Base-by-base conservation (phyloP, 2,797 vertebrate species). In the Argyrosomus regius region DNA sequence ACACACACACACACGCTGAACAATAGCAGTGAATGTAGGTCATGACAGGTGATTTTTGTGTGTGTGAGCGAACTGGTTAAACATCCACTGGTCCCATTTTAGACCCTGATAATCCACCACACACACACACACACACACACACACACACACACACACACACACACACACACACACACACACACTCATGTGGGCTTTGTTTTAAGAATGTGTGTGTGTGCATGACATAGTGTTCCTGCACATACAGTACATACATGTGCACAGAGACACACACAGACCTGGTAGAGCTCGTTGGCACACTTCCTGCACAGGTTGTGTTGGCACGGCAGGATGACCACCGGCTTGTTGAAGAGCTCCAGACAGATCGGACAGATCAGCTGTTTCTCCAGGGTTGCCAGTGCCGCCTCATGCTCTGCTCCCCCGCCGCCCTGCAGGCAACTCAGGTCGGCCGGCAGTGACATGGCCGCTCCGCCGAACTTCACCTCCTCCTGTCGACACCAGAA, bases 301-400 rank as follows among this genome's bases (percentile, higher is more conserved):
- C 95, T 93, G 80, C 96, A 96, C 31, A 99, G 96, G 89, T 99
- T 99, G 90, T 99, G 98, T 86, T 99, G 97, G 49, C 98, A 99
- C 13, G 98, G 98, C 80, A 99, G 95, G 88, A 99, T 99, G 58
- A 99, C 97, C 92, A 99, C 98, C 0, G 98, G 98, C 76, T 99
- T 99, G 46, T 93, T 97, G 93, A 99, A 99, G 93, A 99, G 96
- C 93, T 99, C 96, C 75, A 98, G 91, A 83, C 98, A 99, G 94
- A 99, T 99, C 20, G 98, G 96, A 53, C 96, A 96, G 81, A 94
- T 93, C 64, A 96, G 94, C 90, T 96, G 95, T 52, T 94, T 95
- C 91, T 96, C 92, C 88, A 96, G 91, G 0, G 90, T 84, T 2
- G 73, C 90, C 87, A 96, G 66, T 0, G 89, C 85, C 5, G 57